phyloP scores from a whole-genome alignment of 2,888 invertebrate genomes.

The Orgyia antiqua region DNA sequence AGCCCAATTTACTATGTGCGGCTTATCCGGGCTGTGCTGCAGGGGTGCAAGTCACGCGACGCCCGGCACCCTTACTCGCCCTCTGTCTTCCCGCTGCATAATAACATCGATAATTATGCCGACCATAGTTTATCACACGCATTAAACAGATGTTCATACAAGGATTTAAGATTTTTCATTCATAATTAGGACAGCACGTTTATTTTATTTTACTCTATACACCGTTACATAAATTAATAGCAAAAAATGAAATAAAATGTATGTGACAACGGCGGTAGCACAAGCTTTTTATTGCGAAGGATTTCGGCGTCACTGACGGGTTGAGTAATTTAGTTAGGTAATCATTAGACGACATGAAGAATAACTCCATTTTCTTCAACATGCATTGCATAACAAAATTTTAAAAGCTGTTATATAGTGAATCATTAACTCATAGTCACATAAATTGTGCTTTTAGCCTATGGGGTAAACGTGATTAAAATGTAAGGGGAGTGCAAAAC shows the following conservation, averaged over 20 bases:
- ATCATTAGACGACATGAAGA: no score
- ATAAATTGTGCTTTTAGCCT: slow-evolving; percentile 25
- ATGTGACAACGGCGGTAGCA: no score
- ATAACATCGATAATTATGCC: slow-evolving; percentile 23
- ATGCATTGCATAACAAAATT: no score
- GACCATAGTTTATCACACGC: slow-evolving; percentile 22
- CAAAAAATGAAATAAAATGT: no score
- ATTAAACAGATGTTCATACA: slow-evolving; percentile 1
- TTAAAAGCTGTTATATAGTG: no score
- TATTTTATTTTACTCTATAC: no score
- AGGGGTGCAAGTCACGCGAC: slow-evolving; percentile 52
- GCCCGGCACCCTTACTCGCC: slow-evolving; percentile 13
- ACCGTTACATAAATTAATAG: no score
- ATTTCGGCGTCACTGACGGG: no score
- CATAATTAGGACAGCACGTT: not conserved
- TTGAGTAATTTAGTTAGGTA: no score
- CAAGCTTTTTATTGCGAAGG: no score
- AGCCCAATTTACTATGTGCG: slow-evolving; percentile 31
- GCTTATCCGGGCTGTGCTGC: slow-evolving; percentile 10
- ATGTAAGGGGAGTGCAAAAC: slow-evolving; percentile 53
- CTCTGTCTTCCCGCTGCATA: slow-evolving; percentile 27
- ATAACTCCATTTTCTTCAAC: no score
- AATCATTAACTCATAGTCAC: slow-evolving; percentile 14
- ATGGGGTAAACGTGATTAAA: slow-evolving; percentile 54
- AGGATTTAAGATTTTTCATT: slow-evolving; percentile 9